Percentiles rank a stretch among this genome's conserved stretches.
These are phyloP conservation scores for Phasianus colchicus DNA, from an alignment of 2,113 vertebrate species.

Conservation along the genomic window DNA sequence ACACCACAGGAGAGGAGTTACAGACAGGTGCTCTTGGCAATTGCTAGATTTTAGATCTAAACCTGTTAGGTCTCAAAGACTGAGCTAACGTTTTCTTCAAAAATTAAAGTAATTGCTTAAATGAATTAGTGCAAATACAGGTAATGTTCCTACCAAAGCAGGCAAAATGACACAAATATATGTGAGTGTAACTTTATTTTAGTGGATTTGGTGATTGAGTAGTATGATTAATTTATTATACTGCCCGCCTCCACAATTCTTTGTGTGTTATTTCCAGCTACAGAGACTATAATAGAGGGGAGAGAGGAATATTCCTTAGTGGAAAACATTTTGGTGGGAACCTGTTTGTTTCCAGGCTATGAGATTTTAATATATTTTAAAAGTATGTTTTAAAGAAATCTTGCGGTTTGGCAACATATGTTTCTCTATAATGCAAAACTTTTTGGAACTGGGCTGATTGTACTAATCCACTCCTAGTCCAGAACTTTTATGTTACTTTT, in stretches of 20 bases:
- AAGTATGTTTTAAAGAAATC: fast-evolving
- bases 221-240: not conserved
- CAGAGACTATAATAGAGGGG: fast-evolving
- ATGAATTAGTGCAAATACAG: not conserved
- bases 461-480: not conserved
- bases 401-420: not conserved
- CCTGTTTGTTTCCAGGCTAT: not conserved
- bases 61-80: not conserved
- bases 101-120: not conserved
- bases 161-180: not conserved
- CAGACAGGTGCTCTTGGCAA: conserved; percentile 16
- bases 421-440: not conserved
- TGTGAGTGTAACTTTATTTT: fast-evolving
- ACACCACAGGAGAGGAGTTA: not conserved
- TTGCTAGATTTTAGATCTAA: not conserved
- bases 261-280: not conserved
- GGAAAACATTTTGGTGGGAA: not conserved
- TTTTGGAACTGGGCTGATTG: not conserved
- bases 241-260: not conserved
- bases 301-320: not conserved
- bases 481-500: not conserved
- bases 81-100: not conserved
- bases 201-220: not conserved
- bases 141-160: not conserved
- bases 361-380: not conserved